Conservation (phyloP, 1,140 invertebrate genomes). For the Trypoxylus dichotomus region DNA sequence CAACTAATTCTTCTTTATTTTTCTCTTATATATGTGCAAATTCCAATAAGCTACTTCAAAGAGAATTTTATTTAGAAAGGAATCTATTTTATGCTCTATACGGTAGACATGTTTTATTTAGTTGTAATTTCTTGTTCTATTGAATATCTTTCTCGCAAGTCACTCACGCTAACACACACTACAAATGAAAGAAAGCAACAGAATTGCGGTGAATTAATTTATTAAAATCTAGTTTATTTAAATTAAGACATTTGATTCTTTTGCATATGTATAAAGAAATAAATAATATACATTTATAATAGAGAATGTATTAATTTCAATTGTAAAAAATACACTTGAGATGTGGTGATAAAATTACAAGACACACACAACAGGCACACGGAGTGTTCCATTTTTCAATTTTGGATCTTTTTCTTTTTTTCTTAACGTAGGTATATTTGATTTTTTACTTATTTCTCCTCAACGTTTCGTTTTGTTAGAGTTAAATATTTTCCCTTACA, state of each 20-base stretch:
- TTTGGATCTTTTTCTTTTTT: conserved; percentile 25
- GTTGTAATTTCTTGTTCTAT: no score
- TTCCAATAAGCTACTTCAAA: no score
- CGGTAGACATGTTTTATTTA: no score
- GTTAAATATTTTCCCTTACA: not conserved
- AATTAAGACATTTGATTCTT: conserved; percentile 29
- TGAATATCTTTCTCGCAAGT: not conserved
- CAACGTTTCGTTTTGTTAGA: not conserved
- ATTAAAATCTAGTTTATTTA: conserved; percentile 24
- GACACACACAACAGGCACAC: conserved; percentile 33
- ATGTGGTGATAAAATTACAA: conserved; percentile 29
- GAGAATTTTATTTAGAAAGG: no score
- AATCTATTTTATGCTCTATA: no score
- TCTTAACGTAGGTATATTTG: not conserved
- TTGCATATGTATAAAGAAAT: conserved; percentile 27
- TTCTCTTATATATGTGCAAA: no score
- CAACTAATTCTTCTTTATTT: no score
- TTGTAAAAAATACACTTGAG: conserved; percentile 32
- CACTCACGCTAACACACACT: not conserved
- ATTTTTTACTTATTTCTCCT: not conserved
- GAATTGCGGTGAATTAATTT: conserved; percentile 12
- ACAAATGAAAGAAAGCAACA: not conserved
- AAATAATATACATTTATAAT: conserved; percentile 32
- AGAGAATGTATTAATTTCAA: conserved; percentile 26
- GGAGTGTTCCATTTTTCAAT: conserved; percentile 25